phyloP scores from a whole-genome alignment of 2,797 vertebrate species.

The Myoxocephalus aenaeus region DNA sequence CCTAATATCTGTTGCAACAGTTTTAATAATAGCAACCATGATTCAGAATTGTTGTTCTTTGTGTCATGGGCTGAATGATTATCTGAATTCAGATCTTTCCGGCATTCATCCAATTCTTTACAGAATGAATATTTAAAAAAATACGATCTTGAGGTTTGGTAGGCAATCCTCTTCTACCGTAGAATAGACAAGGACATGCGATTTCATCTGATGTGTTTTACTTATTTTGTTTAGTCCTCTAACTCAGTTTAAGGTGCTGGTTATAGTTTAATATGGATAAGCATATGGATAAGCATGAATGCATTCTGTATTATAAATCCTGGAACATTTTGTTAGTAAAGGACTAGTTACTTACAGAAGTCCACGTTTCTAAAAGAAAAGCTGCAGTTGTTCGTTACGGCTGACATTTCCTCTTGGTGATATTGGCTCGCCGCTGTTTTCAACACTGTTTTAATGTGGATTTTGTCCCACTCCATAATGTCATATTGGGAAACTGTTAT shows the following conservation, averaged over 20 bases:
- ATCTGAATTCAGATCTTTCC: neutral
- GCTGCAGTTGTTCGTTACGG: neutral
- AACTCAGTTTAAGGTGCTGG: neutral
- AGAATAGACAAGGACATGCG: neutral
- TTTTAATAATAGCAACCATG: neutral
- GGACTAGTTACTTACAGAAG: slow-evolving; percentile 12
- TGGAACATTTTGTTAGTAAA: neutral
- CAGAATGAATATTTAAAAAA: neutral
- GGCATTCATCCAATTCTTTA: neutral
- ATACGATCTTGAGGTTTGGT: neutral
- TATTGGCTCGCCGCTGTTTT: slow-evolving; percentile 30
- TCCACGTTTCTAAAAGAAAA: neutral
- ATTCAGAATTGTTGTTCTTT: neutral
- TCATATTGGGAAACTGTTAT: slow-evolving; percentile 30
- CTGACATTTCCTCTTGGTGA: slow-evolving; percentile 22
- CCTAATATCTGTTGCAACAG: neutral
- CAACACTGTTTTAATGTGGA: slow-evolving; percentile 39
- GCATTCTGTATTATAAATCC: slow-evolving; percentile 15
- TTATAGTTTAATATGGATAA: slow-evolving; percentile 16
- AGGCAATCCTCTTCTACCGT: neutral
- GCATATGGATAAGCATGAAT: neutral
- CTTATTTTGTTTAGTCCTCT: neutral
- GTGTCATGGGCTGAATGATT: neutral
- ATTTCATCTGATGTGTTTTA: neutral
- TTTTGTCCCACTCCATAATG: slow-evolving; percentile 34